A percentile compares a stretch with the other conserved stretches of the same genome.
Evolutionary conservation across 2,113 vertebrate genomes (phyloP).

Genomic region (human): DNA sequence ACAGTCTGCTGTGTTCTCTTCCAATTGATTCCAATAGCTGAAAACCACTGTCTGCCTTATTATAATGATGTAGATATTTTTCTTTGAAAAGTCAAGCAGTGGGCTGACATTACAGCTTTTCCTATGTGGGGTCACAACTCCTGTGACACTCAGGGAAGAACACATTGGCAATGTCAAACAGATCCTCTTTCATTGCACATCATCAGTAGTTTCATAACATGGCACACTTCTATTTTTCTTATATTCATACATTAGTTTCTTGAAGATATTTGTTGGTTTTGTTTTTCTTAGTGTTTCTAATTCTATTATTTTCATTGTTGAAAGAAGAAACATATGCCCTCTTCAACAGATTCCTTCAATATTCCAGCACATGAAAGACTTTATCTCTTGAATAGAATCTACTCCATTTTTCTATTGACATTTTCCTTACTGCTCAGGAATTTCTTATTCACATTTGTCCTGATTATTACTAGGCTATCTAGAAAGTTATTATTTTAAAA

Average conservation of each 20-base stretch:
- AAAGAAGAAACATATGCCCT: neutral
- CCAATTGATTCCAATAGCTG: neutral
- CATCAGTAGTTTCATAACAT: neutral
- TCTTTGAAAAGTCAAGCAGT: neutral
- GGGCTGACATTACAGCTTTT: neutral
- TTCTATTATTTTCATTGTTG: neutral
- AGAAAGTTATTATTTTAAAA: neutral
- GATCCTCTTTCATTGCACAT: neutral
- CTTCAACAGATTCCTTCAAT: neutral
- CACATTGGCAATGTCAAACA: neutral
- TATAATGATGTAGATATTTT: neutral
- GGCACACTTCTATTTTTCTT: neutral
- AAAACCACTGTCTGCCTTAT: neutral
- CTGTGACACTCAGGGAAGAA: neutral
- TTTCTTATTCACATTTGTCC: neutral
- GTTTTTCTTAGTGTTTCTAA: neutral
- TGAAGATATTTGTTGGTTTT: neutral
- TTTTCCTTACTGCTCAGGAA: neutral
- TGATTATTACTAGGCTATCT: neutral
- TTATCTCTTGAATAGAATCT: neutral
- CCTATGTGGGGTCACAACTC: neutral
- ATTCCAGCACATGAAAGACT: neutral
- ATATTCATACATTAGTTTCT: neutral
- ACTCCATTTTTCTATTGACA: neutral
- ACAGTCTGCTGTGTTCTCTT: neutral